A percentile compares a stretch with the other conserved stretches of the same genome.
Evolutionary conservation across 2,113 vertebrate genomes (phyloP).

Genomic region (Cryptotis parvus): DNA sequence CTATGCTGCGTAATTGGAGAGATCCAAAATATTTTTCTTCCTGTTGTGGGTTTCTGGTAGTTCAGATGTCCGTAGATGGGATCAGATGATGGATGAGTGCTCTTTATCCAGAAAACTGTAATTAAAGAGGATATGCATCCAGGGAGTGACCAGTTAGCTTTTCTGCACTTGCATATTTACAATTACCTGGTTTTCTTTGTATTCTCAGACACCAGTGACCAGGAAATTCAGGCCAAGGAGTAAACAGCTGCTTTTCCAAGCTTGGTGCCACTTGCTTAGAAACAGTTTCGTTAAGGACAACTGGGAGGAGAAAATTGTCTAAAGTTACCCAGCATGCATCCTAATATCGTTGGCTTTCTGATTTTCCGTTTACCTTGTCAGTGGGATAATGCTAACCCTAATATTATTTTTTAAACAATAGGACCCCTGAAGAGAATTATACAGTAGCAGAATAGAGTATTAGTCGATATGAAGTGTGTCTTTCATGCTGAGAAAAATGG

Average conservation of each 20-base stretch:
- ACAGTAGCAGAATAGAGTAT: neutral
- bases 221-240: neutral
- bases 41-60: neutral
- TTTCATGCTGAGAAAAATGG: neutral
- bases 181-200: neutral
- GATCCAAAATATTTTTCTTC: neutral
- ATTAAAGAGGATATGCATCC: neutral
- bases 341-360: neutral
- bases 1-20: neutral
- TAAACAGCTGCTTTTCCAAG: neutral
- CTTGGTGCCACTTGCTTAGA: neutral
- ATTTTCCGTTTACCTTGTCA: neutral
- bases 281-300: neutral
- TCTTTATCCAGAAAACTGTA: neutral
- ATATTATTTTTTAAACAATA: conserved; percentile 7
- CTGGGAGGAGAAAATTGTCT: neutral
- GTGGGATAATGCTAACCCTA: neutral
- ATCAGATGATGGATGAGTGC: neutral
- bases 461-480: neutral
- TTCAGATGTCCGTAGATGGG: neutral
- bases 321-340: neutral
- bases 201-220: neutral
- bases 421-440: neutral
- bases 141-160: neutral
- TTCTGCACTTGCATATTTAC: neutral